These are phyloP conservation scores for Anarsia innoxiella DNA, from an alignment of 2,888 invertebrate genomes.

Conservation along the genomic window DNA sequence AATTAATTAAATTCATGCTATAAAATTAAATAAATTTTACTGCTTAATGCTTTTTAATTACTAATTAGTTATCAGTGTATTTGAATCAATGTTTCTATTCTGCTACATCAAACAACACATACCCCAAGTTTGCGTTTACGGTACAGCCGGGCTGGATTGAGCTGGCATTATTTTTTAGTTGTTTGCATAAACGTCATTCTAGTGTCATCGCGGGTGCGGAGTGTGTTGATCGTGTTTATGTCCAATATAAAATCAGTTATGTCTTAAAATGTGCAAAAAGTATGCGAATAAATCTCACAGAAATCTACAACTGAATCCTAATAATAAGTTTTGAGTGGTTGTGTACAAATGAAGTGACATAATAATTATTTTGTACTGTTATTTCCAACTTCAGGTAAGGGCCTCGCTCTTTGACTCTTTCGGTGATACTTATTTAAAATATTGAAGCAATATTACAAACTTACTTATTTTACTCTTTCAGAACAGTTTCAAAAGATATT, in stretches of 20 bases:
- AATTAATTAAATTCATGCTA: too few species aligned
- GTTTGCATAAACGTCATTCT: neutral
- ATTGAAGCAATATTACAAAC: too few species aligned
- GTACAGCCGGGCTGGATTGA: neutral
- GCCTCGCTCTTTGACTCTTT: too few species aligned
- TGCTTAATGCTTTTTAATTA: neutral
- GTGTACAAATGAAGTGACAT: conserved; percentile 36
- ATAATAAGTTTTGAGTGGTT: conserved; percentile 32
- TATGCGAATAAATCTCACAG: conserved; percentile 32
- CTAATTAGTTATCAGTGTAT: neutral
- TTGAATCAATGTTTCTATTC: too few species aligned
- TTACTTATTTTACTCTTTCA: too few species aligned
- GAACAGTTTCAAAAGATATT: too few species aligned
- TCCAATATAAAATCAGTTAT: conserved; percentile 33
- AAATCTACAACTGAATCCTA: conserved; percentile 27
- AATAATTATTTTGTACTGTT: conserved; percentile 21
- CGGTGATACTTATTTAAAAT: too few species aligned
- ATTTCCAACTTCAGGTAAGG: conserved; percentile 10
- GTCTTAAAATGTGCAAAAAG: conserved; percentile 46
- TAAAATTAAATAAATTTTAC: neutral
- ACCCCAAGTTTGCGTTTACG: too few species aligned
- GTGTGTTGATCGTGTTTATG: conserved; percentile 47
- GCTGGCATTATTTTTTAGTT: conserved; percentile 3
- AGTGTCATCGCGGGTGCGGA: conserved; percentile 35
- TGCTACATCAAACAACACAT: too few species aligned